Evolutionary conservation across 2,888 invertebrate genomes (phyloP), one percentile per base, ranked within the genome.

Genomic region (Anoplius nigerrimus): DNA sequence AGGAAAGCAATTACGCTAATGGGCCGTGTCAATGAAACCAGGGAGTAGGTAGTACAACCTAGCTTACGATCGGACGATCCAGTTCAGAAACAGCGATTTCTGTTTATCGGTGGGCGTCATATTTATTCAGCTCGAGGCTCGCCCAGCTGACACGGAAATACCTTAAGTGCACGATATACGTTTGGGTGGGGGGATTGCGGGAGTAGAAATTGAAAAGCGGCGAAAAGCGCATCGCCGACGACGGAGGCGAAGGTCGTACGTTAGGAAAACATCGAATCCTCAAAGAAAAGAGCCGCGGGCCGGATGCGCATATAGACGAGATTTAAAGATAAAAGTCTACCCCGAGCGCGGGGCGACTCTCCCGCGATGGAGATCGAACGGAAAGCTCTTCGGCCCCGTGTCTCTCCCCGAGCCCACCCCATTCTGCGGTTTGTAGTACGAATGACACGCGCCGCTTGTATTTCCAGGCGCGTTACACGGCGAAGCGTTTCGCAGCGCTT

Each of bases 221-320:
- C n/a, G 16, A 45, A 45, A 2, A n/a, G n/a, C n/a, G n/a, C 4
- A 45, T 45, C n/a, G 34, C 4, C n/a, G 53, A n/a, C 18, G 48
- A 57, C n/a, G 11, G 55, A 15, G 21, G 57, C 20, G 22, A 54
- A 52, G 53, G 24, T 24, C 24, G 6, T 24, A 56, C 67, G 69
- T 72, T 82, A 73, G 57, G 65, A 80, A 81, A 82, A 76, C 79
- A 79, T 74, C 61, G 66, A 64, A 69, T 69, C 72, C 51, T 79
- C 72, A 78, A 78, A 81, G 73, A 76, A 72, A 78, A 80, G 75
- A 78, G 69, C 73, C 75, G 72, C 72, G 57, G 75, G 69, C 75
- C 75, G 73, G 77, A 45, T 81, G 76, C 79, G 78, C 82, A 82
- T 81, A 79, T 78, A 81, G 76, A 82, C 78, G 78, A 77, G 80